Conservation (phyloP, 2,888 invertebrate genomes). For the Rambutsinella grinnellia region DNA sequence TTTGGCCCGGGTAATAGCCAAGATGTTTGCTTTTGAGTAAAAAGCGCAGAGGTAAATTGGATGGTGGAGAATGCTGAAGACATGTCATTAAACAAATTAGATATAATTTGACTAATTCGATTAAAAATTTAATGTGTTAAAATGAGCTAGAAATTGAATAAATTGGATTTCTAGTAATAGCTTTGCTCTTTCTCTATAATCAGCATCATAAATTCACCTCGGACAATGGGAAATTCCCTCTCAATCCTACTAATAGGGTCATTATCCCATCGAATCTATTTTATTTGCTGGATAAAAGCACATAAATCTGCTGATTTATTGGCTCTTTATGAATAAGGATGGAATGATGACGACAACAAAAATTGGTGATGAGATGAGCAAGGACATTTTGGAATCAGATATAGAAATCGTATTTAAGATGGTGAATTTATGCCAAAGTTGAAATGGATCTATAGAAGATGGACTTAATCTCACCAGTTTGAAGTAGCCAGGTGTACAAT, state of each 20-base stretch:
- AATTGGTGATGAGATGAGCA: background rate
- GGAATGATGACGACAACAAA: background rate
- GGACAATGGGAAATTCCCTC: slow-evolving; percentile 31
- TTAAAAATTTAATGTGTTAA: too few species aligned
- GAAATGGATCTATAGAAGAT: too few species aligned
- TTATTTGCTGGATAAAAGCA: slow-evolving; percentile 32
- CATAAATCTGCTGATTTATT: slow-evolving; percentile 49
- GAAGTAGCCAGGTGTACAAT: background rate
- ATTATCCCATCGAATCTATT: slow-evolving; percentile 50
- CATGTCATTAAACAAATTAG: too few species aligned
- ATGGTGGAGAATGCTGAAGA: too few species aligned
- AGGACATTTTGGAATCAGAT: background rate
- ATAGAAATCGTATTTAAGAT: background rate
- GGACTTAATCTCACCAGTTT: background rate
- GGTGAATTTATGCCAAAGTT: too few species aligned
- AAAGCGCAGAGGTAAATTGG: too few species aligned
- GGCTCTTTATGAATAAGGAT: slow-evolving; percentile 4
- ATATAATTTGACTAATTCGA: too few species aligned
- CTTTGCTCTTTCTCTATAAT: too few species aligned
- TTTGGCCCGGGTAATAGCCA: too few species aligned
- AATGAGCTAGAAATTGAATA: too few species aligned
- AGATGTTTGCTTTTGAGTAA: too few species aligned
- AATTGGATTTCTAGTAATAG: too few species aligned
- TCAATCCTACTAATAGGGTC: slow-evolving; percentile 48
- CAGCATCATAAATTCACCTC: slow-evolving; percentile 32